Percentiles rank a stretch among this genome's conserved stretches.
Evolutionary conservation across 2,797 vertebrate species (phyloP).

Genomic region (Dicrostonyx torquatus): DNA sequence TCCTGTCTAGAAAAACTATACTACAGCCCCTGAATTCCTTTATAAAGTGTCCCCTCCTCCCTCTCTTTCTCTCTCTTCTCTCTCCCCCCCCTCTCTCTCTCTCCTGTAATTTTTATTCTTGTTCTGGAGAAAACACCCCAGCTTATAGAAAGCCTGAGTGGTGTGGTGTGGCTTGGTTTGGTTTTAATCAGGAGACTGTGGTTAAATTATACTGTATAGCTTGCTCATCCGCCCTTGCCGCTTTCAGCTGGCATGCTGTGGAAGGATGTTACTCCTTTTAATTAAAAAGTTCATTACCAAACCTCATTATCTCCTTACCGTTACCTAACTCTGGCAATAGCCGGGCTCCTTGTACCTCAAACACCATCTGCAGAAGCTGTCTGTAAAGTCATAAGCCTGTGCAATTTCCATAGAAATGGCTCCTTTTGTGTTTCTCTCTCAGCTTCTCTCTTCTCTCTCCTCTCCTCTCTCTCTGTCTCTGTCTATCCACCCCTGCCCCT

Average conservation of each 20-base stretch:
- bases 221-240: not conserved
- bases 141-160: not conserved
- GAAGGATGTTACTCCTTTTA: not conserved
- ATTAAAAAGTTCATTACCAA: constrained; percentile 11
- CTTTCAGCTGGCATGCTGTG: not conserved
- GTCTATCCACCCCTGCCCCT: no score
- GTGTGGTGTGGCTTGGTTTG: not conserved
- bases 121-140: not conserved
- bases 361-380: constrained; percentile 18
- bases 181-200: not conserved
- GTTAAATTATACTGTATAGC: constrained; percentile 3
- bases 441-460: no score
- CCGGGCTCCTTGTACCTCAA: not conserved
- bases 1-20: constrained; percentile 7
- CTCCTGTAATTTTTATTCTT: not conserved
- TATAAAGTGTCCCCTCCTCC: not conserved
- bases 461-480: not conserved
- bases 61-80: not conserved
- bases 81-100: not conserved
- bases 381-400: not conserved
- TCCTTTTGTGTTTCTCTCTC: not conserved
- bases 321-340: not conserved
- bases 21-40: constrained; percentile 22
- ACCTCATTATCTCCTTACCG: not conserved
- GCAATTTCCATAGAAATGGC: not conserved